Conservation (phyloP, 2,797 vertebrate species). For the Poecile montanus region DNA sequence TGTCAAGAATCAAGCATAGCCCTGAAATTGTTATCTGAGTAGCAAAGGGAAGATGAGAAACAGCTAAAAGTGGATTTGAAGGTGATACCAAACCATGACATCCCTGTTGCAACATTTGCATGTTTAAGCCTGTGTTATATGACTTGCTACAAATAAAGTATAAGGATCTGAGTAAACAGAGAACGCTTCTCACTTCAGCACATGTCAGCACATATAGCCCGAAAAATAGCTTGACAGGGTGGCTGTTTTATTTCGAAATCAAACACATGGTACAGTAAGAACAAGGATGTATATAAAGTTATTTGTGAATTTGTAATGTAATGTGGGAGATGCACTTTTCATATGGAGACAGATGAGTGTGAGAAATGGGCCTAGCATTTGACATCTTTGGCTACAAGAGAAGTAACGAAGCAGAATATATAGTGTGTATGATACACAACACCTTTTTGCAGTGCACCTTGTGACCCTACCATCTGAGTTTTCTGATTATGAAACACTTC, state of each 20-base stretch:
- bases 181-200: neutral
- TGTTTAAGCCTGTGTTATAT: neutral
- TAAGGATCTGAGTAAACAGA: neutral
- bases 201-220: neutral
- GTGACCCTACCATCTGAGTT: neutral
- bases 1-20: neutral
- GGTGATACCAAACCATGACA: neutral
- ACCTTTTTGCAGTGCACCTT: neutral
- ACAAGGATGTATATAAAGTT: neutral
- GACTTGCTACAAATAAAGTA: neutral
- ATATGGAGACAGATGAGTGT: neutral
- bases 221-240: neutral
- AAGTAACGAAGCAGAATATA: neutral
- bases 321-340: neutral
- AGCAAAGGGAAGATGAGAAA: neutral
- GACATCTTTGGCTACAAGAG: neutral
- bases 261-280: neutral
- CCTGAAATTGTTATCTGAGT: neutral
- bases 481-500: neutral
- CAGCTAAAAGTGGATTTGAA: neutral
- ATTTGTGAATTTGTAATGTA: neutral
- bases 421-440: neutral
- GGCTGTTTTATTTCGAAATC: neutral
- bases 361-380: neutral
- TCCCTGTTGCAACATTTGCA: neutral